Percentiles rank a stretch among this genome's conserved stretches.
phyloP scores from a whole-genome alignment of 1,140 invertebrate genomes.

The Aethina tumida region DNA sequence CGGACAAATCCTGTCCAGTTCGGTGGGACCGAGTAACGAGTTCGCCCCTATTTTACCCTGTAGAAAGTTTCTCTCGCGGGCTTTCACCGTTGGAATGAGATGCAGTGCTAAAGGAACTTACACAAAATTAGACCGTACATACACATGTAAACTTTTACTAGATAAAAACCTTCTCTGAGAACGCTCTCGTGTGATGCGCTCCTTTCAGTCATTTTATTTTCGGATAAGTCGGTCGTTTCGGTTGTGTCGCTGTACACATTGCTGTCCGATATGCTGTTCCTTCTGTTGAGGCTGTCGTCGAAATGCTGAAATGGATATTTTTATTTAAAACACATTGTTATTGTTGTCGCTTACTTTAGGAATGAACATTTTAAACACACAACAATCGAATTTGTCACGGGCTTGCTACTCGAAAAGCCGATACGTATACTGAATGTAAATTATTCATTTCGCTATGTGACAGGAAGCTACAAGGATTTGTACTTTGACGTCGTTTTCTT shows the following conservation, averaged over 20 bases:
- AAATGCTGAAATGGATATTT: neutral
- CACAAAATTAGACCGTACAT: conserved; percentile 34
- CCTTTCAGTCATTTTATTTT: conserved; percentile 26
- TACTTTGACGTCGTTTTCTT: too few species aligned
- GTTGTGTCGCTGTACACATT: conserved; percentile 17
- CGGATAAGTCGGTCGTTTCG: conserved; percentile 11
- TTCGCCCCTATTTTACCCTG: conserved; percentile 67
- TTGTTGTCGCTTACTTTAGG: neutral
- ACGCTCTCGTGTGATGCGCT: conserved; percentile 32
- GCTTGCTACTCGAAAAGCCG: too few species aligned
- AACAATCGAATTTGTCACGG: too few species aligned
- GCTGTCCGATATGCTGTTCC: conserved; percentile 30
- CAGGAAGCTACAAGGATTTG: conserved; percentile 4
- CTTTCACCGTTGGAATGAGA: conserved; percentile 68
- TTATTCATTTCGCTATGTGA: neutral
- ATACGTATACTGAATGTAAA: conserved; percentile 4
- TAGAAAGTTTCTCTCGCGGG: conserved; percentile 69
- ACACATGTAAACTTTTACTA: neutral
- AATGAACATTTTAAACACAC: neutral
- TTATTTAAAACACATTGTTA: neutral
- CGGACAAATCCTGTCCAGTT: conserved; percentile 78
- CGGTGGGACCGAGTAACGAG: conserved; percentile 68
- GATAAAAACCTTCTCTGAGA: conserved; percentile 23
- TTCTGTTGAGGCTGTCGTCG: conserved; percentile 16
- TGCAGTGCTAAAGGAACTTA: conserved; percentile 68